These are phyloP conservation scores for Pseudopipra pipra DNA, from an alignment of 2,113 vertebrate genomes.

Conservation along the genomic window DNA sequence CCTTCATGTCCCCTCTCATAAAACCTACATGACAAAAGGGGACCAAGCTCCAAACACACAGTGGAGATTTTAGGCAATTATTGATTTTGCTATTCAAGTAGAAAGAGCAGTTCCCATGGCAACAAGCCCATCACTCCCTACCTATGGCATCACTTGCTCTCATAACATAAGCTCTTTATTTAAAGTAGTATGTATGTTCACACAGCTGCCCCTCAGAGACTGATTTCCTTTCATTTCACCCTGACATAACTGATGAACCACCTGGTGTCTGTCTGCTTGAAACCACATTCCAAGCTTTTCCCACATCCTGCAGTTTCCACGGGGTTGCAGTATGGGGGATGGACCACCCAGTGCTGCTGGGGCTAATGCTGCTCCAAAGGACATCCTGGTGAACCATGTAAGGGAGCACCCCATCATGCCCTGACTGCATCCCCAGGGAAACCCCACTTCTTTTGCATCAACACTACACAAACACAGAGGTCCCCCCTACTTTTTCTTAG, in stretches of 20 bases:
- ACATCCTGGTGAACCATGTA: background rate
- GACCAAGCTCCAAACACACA: constrained; percentile 15
- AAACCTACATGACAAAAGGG: background rate
- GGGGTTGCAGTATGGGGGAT: too few species aligned
- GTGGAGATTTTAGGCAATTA: constrained; percentile 39
- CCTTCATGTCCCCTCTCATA: background rate
- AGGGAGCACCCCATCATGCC: accelerated
- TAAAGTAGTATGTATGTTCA: background rate
- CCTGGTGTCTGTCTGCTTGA: background rate
- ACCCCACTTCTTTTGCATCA: background rate
- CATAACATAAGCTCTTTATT: background rate
- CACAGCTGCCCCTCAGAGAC: background rate
- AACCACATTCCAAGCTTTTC: background rate
- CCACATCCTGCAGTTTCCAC: accelerated
- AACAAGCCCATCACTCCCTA: constrained; percentile 37
- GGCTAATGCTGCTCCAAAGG: background rate
- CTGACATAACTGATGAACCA: accelerated
- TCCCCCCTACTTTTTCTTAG: background rate
- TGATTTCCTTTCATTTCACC: background rate
- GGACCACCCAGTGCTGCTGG: accelerated
- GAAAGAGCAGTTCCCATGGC: constrained; percentile 54
- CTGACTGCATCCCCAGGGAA: background rate
- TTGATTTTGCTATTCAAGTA: constrained; percentile 64
- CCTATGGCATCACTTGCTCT: constrained; percentile 1
- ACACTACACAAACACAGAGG: accelerated